A percentile compares a stretch with the other conserved stretches of the same genome.
Conservation (phyloP, 1,140 invertebrate species). For the Laupala kohalensis region DNA sequence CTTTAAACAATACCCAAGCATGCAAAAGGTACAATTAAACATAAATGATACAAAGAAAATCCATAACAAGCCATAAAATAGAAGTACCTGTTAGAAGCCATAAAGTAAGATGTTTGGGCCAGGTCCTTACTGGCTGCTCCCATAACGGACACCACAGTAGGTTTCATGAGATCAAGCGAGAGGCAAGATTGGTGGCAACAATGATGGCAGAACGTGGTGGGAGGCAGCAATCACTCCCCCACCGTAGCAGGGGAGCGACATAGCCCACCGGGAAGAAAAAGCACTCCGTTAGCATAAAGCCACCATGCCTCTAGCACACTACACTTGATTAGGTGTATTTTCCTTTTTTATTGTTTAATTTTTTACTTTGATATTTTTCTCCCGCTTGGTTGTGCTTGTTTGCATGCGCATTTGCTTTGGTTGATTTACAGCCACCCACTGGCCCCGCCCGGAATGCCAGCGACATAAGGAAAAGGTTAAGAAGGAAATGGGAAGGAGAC, state of each 20-base stretch:
- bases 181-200: background rate
- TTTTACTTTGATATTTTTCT: too few relatives aligned
- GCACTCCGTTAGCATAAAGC: slow-evolving; percentile 4
- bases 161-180: background rate
- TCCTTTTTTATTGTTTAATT: background rate
- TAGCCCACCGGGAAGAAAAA: slow-evolving; percentile 15
- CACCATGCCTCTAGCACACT: background rate
- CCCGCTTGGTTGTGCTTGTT: background rate
- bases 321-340: too few relatives aligned
- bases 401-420: background rate
- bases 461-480: background rate
- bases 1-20: too few relatives aligned
- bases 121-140: slow-evolving; percentile 79
- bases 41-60: background rate
- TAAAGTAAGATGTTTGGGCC: slow-evolving; percentile 92
- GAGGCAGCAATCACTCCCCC: background rate
- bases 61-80: background rate
- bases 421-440: background rate
- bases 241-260: slow-evolving; percentile 1
- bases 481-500: background rate
- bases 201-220: slow-evolving; percentile 3
- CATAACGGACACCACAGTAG: slow-evolving; percentile 12
- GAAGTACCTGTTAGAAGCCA: slow-evolving; percentile 84
- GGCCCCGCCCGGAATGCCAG: background rate
- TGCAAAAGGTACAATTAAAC: too few relatives aligned